These are phyloP conservation scores for Leptatherina wallacei DNA, from an alignment of 2,797 vertebrate genomes.

Conservation along the genomic window DNA sequence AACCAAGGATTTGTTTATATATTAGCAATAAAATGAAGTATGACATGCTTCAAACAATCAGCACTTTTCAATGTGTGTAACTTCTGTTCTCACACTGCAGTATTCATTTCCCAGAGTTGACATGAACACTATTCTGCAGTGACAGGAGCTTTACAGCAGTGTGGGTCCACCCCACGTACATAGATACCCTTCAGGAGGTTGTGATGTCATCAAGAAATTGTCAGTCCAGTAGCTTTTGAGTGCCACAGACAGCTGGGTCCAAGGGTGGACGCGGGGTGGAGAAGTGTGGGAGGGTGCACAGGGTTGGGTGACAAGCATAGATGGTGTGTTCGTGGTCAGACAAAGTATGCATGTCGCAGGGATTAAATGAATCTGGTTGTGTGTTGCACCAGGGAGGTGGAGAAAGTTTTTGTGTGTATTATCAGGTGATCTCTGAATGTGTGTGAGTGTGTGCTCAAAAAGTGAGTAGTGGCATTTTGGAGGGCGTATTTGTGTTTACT, in stretches of 20 bases:
- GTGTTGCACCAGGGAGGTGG: conserved; percentile 20
- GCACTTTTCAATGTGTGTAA: not conserved
- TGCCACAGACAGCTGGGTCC: conserved; percentile 72
- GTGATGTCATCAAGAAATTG: conserved; percentile 67
- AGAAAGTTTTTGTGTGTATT: conserved; percentile 25
- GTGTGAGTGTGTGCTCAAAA: conserved; percentile 40
- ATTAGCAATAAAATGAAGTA: not conserved
- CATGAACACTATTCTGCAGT: conserved; percentile 19
- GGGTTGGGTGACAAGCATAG: conserved; percentile 39
- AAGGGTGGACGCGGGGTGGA: conserved; percentile 19
- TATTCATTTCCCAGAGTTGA: conserved; percentile 22
- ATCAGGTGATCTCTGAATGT: conserved; percentile 38
- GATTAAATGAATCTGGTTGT: conserved; percentile 24
- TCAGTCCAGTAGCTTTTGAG: conserved; percentile 64
- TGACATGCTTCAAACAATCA: conserved; percentile 12
- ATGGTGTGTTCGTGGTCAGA: conserved; percentile 34
- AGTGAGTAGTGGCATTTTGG: conserved; percentile 16
- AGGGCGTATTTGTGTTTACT: conserved; percentile 36
- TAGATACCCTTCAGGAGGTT: conserved; percentile 24
- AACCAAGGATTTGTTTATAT: not conserved
- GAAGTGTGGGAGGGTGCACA: conserved; percentile 7
- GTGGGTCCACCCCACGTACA: conserved; percentile 9
- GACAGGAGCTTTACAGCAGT: conserved; percentile 13
- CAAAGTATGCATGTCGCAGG: conserved; percentile 18
- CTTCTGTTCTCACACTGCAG: conserved; percentile 4